These are phyloP conservation scores for Thinocorus orbignyianus DNA, from an alignment of 2,113 vertebrate genomes.

Conservation along the genomic window DNA sequence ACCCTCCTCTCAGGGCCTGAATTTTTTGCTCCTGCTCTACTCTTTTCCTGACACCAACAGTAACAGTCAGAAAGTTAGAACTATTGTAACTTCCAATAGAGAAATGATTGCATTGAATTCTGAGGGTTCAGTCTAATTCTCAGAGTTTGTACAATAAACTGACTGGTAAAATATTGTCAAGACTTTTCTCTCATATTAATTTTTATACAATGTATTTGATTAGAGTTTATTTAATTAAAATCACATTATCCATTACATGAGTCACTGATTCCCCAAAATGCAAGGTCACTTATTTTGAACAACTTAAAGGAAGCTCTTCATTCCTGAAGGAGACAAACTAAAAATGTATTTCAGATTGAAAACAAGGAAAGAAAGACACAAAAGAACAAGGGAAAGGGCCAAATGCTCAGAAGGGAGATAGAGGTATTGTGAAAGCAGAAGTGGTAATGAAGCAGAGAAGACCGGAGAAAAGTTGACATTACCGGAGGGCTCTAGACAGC, in stretches of 20 bases:
- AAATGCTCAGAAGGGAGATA: not conserved
- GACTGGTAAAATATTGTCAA: not conserved
- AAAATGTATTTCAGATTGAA: not conserved
- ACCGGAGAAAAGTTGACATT: slow-evolving; percentile 20
- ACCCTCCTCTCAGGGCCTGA: not conserved
- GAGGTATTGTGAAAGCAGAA: not conserved
- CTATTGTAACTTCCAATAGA: not conserved
- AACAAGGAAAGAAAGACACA: not conserved
- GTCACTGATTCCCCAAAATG: not conserved
- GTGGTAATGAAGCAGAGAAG: slow-evolving; percentile 13
- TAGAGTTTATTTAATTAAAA: not conserved
- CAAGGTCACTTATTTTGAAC: not conserved
- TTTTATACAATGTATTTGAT: not conserved
- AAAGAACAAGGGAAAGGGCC: not conserved
- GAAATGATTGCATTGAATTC: not conserved
- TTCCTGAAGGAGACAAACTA: not conserved
- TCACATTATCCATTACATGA: not conserved
- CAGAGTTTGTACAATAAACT: not conserved
- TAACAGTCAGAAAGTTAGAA: not conserved
- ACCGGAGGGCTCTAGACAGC: not conserved
- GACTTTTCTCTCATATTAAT: not conserved
- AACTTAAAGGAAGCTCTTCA: not conserved
- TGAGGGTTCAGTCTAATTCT: not conserved
- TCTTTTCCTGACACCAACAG: not conserved
- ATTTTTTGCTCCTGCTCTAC: not conserved